Evolutionary conservation across 2,113 vertebrate genomes (phyloP), one percentile per base, ranked within the genome.

Genomic region (Callocephalon fimbriatum): DNA sequence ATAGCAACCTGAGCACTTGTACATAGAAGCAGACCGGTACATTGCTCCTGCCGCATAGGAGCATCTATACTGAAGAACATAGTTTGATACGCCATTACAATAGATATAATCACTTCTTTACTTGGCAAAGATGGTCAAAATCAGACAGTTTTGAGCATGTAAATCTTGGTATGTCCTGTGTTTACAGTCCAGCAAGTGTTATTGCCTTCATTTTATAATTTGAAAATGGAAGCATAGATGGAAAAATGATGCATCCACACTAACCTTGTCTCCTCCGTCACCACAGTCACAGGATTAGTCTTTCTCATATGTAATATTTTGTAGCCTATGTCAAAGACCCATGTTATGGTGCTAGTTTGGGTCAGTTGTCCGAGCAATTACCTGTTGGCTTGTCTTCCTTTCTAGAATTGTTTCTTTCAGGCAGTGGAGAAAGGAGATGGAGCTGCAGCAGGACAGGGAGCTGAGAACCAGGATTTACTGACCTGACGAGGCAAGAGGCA

Each of bases 11-110:
- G 47, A 61, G 47, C 32, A 12, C 22, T 20, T 25, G 26, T 79
- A 38, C 23, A 10, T 27, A 27, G 59, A 2, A 2, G 66, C 23
- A 38, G 12, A 12, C 27, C 40, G 56, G 2, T 19, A 18, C 0
- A 0, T 12, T 12, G 10, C 29, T 88, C 37, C 29, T 65, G 4
- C 22, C 68, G 11, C 44, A 4, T 0, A 10, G 53, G 40, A 59
- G 13, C 44, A 31, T 10, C 48, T 14, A 1, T n/a, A 6, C 37
- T 25, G 45, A 27, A 53, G 38, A 73, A 25, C 15, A 26, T 9
- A 15, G 18, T 25, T 35, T 56, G 76, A 61, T 25, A 51, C 45
- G 10, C n/a, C 18, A 58, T 37, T 47, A 4, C 21, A 62, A 12
- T 40, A 48, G 12, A 17, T 40, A 56, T 3, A 44, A 21, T 19